Base-by-base conservation (phyloP, 2,797 vertebrate species). In the Leptodactylus fallax region DNA sequence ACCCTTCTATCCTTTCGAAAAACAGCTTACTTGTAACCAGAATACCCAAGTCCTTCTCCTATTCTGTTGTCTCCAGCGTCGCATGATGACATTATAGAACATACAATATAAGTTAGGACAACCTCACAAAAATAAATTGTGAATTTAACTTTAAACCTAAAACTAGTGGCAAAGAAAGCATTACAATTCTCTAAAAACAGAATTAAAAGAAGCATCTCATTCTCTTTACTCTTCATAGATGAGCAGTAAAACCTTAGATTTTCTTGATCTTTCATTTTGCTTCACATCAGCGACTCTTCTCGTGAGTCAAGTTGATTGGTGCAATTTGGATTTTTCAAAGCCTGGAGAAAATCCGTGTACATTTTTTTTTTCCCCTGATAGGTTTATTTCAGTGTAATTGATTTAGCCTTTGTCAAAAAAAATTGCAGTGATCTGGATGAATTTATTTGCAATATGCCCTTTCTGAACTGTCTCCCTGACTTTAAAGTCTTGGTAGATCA, bases 401-500 rank as follows among this genome's bases (percentile, higher is more conserved):
- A 65, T 78, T 85, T 85, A 49, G 72, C 72, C 56, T 63, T 85
- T 85, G 83, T 85, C 71, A 78, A 63, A 85, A 85, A 65, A 85
- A 85, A 36, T 77, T 85, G 83, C 83, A 47, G 71, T 76, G 13
- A 78, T 85, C 45, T 85, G 47, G 55, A 85, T 85, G 36, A 27
- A 63, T 85, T 12, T 85, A 77, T 78, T 85, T 85, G 58, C 58
- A 85, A 77, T 63, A 61, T 78, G 83, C 16, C 58, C 72, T 85
- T 77, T 63, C 58, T 51, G 56, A 85, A 77, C 72, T 51, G 49
- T 63, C 72, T 61, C 83, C 12, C 27, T 71, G 81, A 71, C 63
- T 83, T 69, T 69, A 51, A 83, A 69, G 23, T 71, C 81, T 83
- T 83, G 65, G 81, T 21, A 71, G 63, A 83, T 82, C 45, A 61